Base-by-base conservation (phyloP, 2,888 invertebrate species). In the Globia sparganii region DNA sequence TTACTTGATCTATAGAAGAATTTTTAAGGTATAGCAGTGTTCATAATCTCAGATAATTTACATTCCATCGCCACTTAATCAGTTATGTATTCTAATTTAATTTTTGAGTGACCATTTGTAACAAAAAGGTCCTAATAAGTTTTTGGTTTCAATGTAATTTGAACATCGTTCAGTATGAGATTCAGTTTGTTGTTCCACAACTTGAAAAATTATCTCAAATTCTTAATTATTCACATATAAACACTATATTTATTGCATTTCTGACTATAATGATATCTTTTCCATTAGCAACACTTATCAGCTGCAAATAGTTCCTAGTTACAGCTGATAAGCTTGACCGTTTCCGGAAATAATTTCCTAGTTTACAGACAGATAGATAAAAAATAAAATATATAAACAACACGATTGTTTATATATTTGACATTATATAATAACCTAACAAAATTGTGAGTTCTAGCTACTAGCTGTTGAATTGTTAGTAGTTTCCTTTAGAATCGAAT, bases 401-500 rank as follows among this genome's bases (percentile, higher is more conserved):
- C 31, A 49, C 40, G 34, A 18, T 49, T 75, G 56, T 49, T 34
- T 40, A 53, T 28, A 58, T 25, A 0, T 15, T 56, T 34, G 0
- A 49, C 3, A 15, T 61, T 40, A 43, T 28, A n/a, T 59, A 34
- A 31, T 59, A 53, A 31, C 46, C 11, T n/a, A 58, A 40, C 67
- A 0, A n/a, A 58, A 28, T 58, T 28, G 11, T 43, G 3, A 11
- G 3, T 56, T 46, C 21, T 40, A 4, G 15, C 28, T 65, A 40
- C 15, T 58, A 37, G 34, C 13, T 40, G 25, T 67, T 64, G 5
- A 31, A 31, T 56, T 18, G 21, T 71, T 65, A 46, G 77, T 46
- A 40, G 81, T 81, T 84, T 83, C 73, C 73, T 65, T 62, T 68
- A 31, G 28, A 70, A 65, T 40, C 74, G 81, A 73, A 74, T 77